Evolutionary conservation across 53 echinoderm and acorn worm species (phyloP).

Genomic region (Mesocentrotus franciscanus): DNA sequence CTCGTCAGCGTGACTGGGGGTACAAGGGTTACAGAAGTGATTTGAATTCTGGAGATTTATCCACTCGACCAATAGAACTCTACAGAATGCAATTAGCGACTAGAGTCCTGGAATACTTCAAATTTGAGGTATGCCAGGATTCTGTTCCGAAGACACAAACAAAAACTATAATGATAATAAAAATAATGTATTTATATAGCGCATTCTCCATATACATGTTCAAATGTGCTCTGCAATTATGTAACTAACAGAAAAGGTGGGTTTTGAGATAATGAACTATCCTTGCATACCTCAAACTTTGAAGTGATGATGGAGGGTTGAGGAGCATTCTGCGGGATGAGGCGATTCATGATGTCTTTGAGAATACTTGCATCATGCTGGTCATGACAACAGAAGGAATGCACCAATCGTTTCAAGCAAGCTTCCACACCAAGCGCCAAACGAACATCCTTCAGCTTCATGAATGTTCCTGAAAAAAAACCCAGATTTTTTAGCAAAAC

Average conservation of each 20-base stretch:
- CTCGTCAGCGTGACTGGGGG: no score
- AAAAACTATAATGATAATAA: no score
- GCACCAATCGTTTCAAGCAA: conserved; percentile 74
- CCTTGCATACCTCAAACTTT: conserved; percentile 78
- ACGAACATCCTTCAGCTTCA: conserved; percentile 77
- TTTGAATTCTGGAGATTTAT: no score
- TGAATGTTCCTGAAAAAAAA: conserved; percentile 65
- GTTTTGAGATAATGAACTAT: neutral
- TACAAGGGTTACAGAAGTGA: no score
- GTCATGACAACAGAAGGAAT: conserved; percentile 90
- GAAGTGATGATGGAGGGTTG: conserved; percentile 84
- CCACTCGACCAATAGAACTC: no score
- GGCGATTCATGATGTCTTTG: conserved; percentile 75
- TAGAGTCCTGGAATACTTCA: no score
- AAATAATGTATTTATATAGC: neutral
- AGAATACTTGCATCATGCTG: conserved; percentile 82
- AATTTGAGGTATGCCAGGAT: no score
- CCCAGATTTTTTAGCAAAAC: neutral
- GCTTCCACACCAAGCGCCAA: conserved; percentile 93
- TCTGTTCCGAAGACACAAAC: no score
- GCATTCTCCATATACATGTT: neutral
- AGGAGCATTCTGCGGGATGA: conserved; percentile 63
- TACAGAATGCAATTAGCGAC: no score
- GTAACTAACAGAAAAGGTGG: neutral
- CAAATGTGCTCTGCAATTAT: no score